These are phyloP conservation scores for Ceratina japonica DNA, from an alignment of 1,140 invertebrate species.

Conservation along the genomic window DNA sequence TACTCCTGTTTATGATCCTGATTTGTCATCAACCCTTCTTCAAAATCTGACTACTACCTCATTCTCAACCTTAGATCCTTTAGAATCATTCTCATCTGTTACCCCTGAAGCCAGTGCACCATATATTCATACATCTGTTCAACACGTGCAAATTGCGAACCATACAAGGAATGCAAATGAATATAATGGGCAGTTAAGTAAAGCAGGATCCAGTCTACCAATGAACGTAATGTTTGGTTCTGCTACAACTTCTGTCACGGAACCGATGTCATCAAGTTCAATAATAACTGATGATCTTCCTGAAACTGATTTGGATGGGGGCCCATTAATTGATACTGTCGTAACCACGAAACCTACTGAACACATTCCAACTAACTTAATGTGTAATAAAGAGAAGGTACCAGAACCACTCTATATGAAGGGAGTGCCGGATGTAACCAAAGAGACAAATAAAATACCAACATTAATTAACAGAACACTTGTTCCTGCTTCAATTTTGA, in stretches of 20 bases:
- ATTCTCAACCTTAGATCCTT: slow-evolving; percentile 2
- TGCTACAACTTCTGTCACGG: slow-evolving; percentile 5
- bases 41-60: slow-evolving; percentile 8
- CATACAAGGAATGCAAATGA: background rate
- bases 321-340: slow-evolving; percentile 52
- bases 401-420: slow-evolving; percentile 65
- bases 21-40: slow-evolving; percentile 31
- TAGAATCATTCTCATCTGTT: slow-evolving; percentile 5
- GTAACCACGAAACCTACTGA: slow-evolving; percentile 51
- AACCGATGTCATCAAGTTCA: slow-evolving; percentile 35
- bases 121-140: slow-evolving; percentile 6
- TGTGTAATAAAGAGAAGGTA: background rate
- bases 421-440: slow-evolving; percentile 61
- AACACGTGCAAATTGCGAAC: background rate
- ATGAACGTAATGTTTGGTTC: background rate
- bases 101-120: slow-evolving; percentile 2
- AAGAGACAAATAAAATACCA: slow-evolving; percentile 68
- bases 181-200: slow-evolving; percentile 5
- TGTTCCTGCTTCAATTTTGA: slow-evolving; percentile 64
- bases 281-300: slow-evolving; percentile 58
- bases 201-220: background rate
- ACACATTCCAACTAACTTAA: slow-evolving; percentile 50
- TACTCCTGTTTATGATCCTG: slow-evolving; percentile 53
- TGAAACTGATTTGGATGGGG: slow-evolving; percentile 66
- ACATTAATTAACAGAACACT: slow-evolving; percentile 65